phyloP scores from a whole-genome alignment of 1,140 invertebrate genomes.

The Dermatophagoides farinae region DNA sequence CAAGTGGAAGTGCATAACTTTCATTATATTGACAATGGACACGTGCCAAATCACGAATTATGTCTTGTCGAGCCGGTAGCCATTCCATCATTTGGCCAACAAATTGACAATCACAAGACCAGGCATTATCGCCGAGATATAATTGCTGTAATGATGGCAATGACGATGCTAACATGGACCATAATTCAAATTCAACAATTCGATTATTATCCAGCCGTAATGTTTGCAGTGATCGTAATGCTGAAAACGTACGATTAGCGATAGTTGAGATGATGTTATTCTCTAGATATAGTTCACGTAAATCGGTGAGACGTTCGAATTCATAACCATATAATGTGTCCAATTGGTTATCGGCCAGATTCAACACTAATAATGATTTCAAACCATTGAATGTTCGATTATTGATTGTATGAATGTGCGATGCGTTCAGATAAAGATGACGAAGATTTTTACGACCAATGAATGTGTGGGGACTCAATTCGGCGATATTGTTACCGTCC shows the following conservation, averaged over 20 bases:
- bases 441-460: slow-evolving; percentile 74
- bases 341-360: slow-evolving; percentile 64
- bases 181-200: slow-evolving; percentile 54
- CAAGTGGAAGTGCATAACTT: slow-evolving; percentile 17
- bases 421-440: slow-evolving; percentile 61
- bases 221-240: slow-evolving; percentile 51
- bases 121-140: slow-evolving; percentile 53
- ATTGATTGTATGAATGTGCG: slow-evolving; percentile 59
- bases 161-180: slow-evolving; percentile 51
- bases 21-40: slow-evolving; percentile 56
- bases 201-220: slow-evolving; percentile 63
- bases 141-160: slow-evolving; percentile 41
- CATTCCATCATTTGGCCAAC: slow-evolving; percentile 33
- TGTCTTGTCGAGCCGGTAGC: slow-evolving; percentile 43
- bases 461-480: slow-evolving; percentile 66
- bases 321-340: slow-evolving; percentile 61
- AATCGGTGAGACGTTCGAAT: slow-evolving; percentile 56
- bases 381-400: slow-evolving; percentile 79
- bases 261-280: slow-evolving; percentile 59
- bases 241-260: slow-evolving; percentile 53
- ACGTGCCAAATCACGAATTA: slow-evolving; percentile 49
- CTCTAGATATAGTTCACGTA: slow-evolving; percentile 64
- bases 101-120: slow-evolving; percentile 75
- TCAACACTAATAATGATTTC: slow-evolving; percentile 51
- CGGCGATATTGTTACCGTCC: slow-evolving; percentile 64